Evolutionary conservation across 2,888 invertebrate species (phyloP).

Genomic region (Aphrophora alni): DNA sequence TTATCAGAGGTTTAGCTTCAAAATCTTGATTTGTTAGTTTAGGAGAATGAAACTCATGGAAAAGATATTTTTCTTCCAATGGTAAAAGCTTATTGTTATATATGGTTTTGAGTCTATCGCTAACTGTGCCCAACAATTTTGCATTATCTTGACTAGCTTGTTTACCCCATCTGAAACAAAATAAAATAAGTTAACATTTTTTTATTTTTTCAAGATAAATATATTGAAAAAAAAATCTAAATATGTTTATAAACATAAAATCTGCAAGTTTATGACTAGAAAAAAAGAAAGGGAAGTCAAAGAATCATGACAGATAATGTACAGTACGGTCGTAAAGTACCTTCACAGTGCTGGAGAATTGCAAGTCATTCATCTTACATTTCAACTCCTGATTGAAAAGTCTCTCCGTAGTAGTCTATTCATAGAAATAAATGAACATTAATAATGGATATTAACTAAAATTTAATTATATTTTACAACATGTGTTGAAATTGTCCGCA

Average conservation of each 20-base stretch:
- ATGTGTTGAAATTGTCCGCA: too few species aligned
- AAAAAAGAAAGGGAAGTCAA: too few species aligned
- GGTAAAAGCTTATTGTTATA: constrained; percentile 63
- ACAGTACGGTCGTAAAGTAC: not conserved
- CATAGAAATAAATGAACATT: too few species aligned
- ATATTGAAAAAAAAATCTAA: not conserved
- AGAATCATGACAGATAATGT: too few species aligned
- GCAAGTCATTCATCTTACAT: too few species aligned
- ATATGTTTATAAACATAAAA: not conserved
- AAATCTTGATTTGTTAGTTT: constrained; percentile 67
- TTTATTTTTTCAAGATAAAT: not conserved
- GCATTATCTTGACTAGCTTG: constrained; percentile 35
- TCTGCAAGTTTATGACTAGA: too few species aligned
- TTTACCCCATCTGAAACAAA: constrained; percentile 23
- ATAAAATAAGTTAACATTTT: not conserved
- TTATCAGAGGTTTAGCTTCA: constrained; percentile 70
- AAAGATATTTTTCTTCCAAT: constrained; percentile 61
- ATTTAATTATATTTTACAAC: too few species aligned
- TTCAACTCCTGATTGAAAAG: too few species aligned
- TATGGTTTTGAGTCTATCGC: constrained; percentile 48
- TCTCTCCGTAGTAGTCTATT: too few species aligned
- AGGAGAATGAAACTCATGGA: constrained; percentile 66
- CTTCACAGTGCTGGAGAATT: too few species aligned
- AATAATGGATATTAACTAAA: too few species aligned
- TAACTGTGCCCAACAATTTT: constrained; percentile 26